phyloP scores from a whole-genome alignment of 2,797 vertebrate species.

The Echiichthys vipera region DNA sequence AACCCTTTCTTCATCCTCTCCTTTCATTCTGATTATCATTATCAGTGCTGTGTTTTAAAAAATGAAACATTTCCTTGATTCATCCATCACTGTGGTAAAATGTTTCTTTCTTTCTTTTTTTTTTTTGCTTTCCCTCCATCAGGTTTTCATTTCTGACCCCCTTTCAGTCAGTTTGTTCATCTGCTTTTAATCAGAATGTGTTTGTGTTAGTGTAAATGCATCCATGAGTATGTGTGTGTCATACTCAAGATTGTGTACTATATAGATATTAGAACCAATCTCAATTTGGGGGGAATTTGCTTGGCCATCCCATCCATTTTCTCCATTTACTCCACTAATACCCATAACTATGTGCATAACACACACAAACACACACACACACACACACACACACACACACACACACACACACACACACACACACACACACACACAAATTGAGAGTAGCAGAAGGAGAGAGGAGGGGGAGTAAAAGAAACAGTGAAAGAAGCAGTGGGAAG shows the following conservation, averaged over 20 bases:
- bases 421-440: background rate
- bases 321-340: slow-evolving; percentile 17
- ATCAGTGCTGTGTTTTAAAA: background rate
- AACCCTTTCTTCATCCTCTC: background rate
- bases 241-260: background rate
- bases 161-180: background rate
- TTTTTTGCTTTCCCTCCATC: background rate
- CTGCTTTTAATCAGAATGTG: slow-evolving; percentile 6
- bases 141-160: background rate
- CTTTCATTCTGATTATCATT: background rate
- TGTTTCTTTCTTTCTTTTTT: background rate
- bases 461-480: slow-evolving; percentile 9
- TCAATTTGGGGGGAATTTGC: slow-evolving; percentile 28
- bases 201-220: background rate
- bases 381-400: background rate
- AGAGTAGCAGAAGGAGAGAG: slow-evolving; percentile 15
- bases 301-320: slow-evolving; percentile 15
- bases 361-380: slow-evolving; percentile 1
- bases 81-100: background rate
- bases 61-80: background rate
- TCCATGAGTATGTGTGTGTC: background rate
- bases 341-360: background rate
- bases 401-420: slow-evolving; percentile 1
- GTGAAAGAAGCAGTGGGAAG: slow-evolving; percentile 11
- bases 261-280: slow-evolving; percentile 23